Percentiles rank a stretch among this genome's conserved stretches.
phyloP scores from a whole-genome alignment of 2,888 invertebrate species.

The Cistogaster globosa region DNA sequence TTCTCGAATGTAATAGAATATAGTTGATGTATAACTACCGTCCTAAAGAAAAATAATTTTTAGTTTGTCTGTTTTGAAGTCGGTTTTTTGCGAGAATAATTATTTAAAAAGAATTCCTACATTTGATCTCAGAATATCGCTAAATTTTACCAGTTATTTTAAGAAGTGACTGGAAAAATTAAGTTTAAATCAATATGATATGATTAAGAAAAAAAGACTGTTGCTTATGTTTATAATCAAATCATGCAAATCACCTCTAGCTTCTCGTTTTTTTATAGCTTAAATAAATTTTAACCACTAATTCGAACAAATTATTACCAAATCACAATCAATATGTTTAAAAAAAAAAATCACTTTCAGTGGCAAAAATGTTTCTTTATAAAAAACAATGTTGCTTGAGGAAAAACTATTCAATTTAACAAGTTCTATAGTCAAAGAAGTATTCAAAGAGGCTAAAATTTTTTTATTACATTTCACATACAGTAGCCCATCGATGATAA shows the following conservation, averaged over 20 bases:
- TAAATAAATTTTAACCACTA: neutral
- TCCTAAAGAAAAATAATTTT: no score
- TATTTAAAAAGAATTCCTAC: no score
- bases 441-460: neutral
- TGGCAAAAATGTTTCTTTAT: neutral
- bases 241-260: neutral
- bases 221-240: neutral
- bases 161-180: no score
- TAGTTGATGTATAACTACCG: no score
- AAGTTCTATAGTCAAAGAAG: neutral
- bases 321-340: no score
- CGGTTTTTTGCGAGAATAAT: no score
- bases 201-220: no score
- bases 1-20: no score
- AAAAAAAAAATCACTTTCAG: neutral
- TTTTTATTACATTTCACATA: neutral
- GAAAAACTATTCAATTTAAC: neutral
- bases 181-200: no score
- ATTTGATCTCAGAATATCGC: no score
- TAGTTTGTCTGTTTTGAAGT: no score
- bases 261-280: neutral
- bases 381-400: neutral
- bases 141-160: no score
- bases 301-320: neutral
- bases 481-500: neutral